Percentiles rank a stretch among this genome's conserved stretches.
phyloP scores from a whole-genome alignment of 2,797 vertebrate species.

The Cyclopterus lumpus region DNA sequence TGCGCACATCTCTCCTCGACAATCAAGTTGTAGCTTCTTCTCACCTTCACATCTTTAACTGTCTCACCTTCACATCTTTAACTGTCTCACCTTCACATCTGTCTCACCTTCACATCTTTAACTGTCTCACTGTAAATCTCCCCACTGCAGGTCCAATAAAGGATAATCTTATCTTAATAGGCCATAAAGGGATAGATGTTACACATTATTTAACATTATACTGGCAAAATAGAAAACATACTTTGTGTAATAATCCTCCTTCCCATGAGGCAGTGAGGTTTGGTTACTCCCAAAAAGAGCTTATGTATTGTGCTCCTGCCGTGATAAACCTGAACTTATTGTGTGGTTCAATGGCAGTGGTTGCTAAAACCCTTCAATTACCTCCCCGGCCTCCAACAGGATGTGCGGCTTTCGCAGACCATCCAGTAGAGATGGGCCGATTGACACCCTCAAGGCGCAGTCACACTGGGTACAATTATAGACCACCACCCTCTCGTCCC shows the following conservation, averaged over 20 bases:
- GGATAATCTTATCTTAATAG: conserved; percentile 8
- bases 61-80: conserved; percentile 5
- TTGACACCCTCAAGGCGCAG: conserved; percentile 58
- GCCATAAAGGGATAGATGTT: background rate
- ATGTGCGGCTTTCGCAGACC: conserved; percentile 59
- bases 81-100: too few relatives aligned
- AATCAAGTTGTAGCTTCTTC: conserved; percentile 34
- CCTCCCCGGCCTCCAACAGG: conserved; percentile 56
- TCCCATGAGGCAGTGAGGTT: conserved; percentile 6
- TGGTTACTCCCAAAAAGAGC: conserved; percentile 17
- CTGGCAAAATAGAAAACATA: background rate
- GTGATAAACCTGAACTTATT: conserved; percentile 55
- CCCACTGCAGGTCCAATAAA: too few relatives aligned
- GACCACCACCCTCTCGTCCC: conserved; percentile 64
- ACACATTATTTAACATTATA: background rate
- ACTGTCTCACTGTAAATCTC: too few relatives aligned
- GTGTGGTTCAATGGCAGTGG: conserved; percentile 50
- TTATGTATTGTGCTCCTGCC: conserved; percentile 44
- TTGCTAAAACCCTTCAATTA: conserved; percentile 75
- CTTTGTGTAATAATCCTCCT: conserved; percentile 11
- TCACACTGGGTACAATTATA: conserved; percentile 75
- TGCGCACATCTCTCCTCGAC: conserved; percentile 34
- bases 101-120: too few relatives aligned
- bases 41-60: conserved; percentile 35
- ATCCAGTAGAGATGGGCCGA: conserved; percentile 56